Evolutionary conservation across 2,888 invertebrate genomes (phyloP).

Genomic region (Candidula unifasciata): DNA sequence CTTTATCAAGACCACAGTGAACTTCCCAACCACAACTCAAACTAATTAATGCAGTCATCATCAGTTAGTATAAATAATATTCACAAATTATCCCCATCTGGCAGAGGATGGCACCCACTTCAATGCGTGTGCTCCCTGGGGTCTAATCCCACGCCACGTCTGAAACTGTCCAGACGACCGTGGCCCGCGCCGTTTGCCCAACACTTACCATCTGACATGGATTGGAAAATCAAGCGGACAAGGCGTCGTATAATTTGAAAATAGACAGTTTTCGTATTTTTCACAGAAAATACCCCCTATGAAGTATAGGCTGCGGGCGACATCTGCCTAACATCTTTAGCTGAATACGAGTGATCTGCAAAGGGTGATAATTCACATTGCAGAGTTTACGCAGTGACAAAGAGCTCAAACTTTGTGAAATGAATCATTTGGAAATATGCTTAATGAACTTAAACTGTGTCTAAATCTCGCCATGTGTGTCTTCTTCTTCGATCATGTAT

Average conservation of each 20-base stretch:
- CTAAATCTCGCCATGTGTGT: too few species aligned
- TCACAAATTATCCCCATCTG: slow-evolving; percentile 3
- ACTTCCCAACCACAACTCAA: not conserved
- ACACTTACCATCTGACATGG: not conserved
- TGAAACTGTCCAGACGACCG: slow-evolving; percentile 28
- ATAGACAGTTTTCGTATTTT: not conserved
- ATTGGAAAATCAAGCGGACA: not conserved
- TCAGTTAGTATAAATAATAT: slow-evolving; percentile 3
- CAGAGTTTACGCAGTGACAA: too few species aligned
- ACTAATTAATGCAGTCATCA: not conserved
- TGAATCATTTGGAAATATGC: too few species aligned
- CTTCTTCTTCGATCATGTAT: not conserved
- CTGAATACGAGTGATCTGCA: too few species aligned
- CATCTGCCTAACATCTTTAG: not conserved
- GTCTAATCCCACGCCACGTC: not conserved
- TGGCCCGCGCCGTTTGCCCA: not conserved
- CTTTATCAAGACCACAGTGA: not conserved
- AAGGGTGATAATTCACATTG: too few species aligned
- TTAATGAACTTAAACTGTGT: too few species aligned
- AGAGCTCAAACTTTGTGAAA: too few species aligned
- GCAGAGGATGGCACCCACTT: not conserved
- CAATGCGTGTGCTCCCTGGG: not conserved
- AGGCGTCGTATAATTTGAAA: not conserved
- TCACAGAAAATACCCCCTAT: not conserved
- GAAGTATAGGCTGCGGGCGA: not conserved